These are phyloP conservation scores for Acanthopagrus latus DNA, from an alignment of 2,797 vertebrate species.

Conservation along the genomic window DNA sequence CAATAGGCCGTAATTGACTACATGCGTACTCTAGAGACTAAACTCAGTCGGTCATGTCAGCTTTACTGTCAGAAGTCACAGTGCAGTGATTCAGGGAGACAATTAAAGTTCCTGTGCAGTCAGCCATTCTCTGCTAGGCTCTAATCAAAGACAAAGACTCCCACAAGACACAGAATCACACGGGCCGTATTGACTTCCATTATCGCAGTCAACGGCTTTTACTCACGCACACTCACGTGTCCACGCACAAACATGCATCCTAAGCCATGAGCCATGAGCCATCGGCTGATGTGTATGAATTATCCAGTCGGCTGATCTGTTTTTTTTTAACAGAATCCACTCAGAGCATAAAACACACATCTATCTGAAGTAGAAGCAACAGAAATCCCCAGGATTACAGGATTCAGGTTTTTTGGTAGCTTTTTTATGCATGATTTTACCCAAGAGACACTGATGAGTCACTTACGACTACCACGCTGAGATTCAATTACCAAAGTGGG, in stretches of 20 bases:
- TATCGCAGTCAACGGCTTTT: constrained; percentile 59
- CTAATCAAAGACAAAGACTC: constrained; percentile 78
- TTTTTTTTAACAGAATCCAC: not conserved
- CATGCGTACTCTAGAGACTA: constrained; percentile 55
- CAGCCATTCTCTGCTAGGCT: constrained; percentile 63
- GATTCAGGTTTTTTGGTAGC: not conserved
- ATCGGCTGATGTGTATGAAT: not conserved
- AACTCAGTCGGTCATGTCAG: constrained; percentile 68
- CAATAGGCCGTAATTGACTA: constrained; percentile 52
- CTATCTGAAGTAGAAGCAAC: not conserved
- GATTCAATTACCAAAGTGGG: constrained; percentile 46
- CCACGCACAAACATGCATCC: not conserved
- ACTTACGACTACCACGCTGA: constrained; percentile 37
- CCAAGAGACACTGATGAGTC: constrained; percentile 23
- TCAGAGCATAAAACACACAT: constrained; percentile 2
- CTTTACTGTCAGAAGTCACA: constrained; percentile 71
- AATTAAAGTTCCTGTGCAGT: constrained; percentile 77
- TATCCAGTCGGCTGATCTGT: not conserved
- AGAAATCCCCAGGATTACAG: constrained; percentile 14
- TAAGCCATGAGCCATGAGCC: too few species aligned
- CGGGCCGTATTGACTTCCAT: constrained; percentile 65
- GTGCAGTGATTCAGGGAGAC: constrained; percentile 72
- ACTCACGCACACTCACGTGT: not conserved
- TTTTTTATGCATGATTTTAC: constrained; percentile 27
- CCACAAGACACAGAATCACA: constrained; percentile 53